Percentiles rank a stretch among this genome's conserved stretches.
Conservation (phyloP, 2,888 invertebrate genomes). For the Scelioninae gen. 1 region DNA sequence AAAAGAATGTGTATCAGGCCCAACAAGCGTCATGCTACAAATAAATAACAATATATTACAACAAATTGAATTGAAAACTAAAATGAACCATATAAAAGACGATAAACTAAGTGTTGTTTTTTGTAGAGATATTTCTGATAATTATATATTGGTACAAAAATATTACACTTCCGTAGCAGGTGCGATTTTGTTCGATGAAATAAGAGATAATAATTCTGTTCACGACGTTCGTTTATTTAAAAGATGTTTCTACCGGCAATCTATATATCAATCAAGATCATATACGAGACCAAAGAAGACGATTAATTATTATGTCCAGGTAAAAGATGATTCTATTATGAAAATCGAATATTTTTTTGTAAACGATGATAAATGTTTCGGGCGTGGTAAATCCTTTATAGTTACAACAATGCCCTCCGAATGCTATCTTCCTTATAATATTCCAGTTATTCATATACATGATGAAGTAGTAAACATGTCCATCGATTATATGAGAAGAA, state of each 20-base stretch:
- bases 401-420: constrained; percentile 15
- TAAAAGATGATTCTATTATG: constrained; percentile 12
- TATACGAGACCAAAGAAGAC: constrained; percentile 42
- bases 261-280: constrained; percentile 20
- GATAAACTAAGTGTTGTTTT: constrained; percentile 15
- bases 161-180: constrained; percentile 20
- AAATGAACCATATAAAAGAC: constrained; percentile 2
- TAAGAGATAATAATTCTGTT: constrained; percentile 3
- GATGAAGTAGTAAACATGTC: constrained; percentile 9
- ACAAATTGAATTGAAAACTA: constrained; percentile 28
- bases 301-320: constrained; percentile 34
- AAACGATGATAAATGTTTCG: constrained; percentile 14
- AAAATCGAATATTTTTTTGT: constrained; percentile 27
- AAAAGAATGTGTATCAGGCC: constrained; percentile 47
- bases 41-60: constrained; percentile 51
- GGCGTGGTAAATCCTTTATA: constrained; percentile 11
- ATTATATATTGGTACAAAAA: constrained; percentile 3
- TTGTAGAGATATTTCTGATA: constrained; percentile 17
- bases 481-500: constrained; percentile 16
- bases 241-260: constrained; percentile 23
- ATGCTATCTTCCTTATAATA: neutral
- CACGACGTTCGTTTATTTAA: constrained; percentile 18
- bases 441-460: constrained; percentile 5
- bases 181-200: constrained; percentile 25
- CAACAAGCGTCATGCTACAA: constrained; percentile 56